These are phyloP conservation scores for Oceanodroma leucorhoa DNA, from an alignment of 2,797 vertebrate species.

Conservation along the genomic window DNA sequence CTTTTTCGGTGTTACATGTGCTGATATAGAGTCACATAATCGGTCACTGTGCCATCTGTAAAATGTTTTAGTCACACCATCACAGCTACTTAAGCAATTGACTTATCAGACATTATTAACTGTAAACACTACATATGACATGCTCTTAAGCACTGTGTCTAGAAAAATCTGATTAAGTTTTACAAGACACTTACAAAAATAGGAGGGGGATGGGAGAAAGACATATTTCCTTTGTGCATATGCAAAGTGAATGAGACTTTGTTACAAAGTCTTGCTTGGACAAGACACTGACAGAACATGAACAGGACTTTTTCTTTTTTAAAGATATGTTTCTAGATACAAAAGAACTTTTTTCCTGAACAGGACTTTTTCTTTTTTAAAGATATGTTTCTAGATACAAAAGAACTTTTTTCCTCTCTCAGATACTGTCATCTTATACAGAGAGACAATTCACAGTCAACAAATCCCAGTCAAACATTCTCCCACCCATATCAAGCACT, in stretches of 20 bases:
- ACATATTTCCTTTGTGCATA: not conserved
- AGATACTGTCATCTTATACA: not conserved
- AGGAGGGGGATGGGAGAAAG: not conserved
- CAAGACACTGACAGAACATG: not conserved
- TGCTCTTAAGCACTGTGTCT: not conserved
- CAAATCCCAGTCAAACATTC: not conserved
- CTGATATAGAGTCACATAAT: not conserved
- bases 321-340: not conserved
- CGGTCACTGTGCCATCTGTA: conserved; percentile 22
- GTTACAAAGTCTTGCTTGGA: not conserved
- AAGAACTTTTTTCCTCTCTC: not conserved
- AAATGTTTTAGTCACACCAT: conserved; percentile 22
- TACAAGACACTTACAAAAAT: not conserved
- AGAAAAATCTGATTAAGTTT: not conserved
- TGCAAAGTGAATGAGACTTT: not conserved
- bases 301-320: not conserved
- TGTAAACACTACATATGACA: not conserved
- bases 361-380: not conserved
- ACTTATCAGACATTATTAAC: not conserved
- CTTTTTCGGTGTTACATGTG: not conserved
- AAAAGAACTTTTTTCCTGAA: not conserved
- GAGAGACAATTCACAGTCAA: not conserved
- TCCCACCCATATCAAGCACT: not conserved
- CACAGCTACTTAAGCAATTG: not conserved
- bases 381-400: not conserved